Evolutionary conservation across 2,888 invertebrate species (phyloP), one percentile per base, ranked within the genome.

Genomic region (Siphonodentalium dalli): DNA sequence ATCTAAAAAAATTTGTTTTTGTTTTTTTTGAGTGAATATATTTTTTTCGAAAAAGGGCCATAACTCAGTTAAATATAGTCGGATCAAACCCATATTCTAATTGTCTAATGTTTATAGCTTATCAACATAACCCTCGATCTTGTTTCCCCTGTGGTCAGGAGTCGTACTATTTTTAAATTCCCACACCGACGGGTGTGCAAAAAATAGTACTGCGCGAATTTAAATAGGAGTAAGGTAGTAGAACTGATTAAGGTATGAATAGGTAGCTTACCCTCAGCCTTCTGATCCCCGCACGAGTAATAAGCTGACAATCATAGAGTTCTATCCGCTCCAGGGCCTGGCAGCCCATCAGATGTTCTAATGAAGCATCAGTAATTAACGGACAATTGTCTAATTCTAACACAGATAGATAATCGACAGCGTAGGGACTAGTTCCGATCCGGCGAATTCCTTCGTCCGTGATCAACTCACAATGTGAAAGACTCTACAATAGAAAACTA

Each of bases 311-410:
- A 86, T 99, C 99, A 83, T 98, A 99, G 54, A 99, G 86, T 83
- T 98, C 99, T 71, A 99, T 94, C 62, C 97, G 88, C 84, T 96
- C 92, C 74, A 99, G 87, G 83, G 93, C 93, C 85, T 93, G 93
- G 84, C 96, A 97, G 55, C 92, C 90, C 66, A 89, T 90, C 71
- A 99, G 88, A 84, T 97, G 93, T 80, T 97, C 97, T 72, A 99
- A 84, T 44, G 97, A 93, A 18, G 91, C 90, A 84, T 99, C 99
- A 3, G 98, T 97, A 75, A 99, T 92, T 61, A 97, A 85, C 2
- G 99, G 99, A 83, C 99, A 99, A 85, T 99, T 99, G 85, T 99
- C 99, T 72, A 99, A 85, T 82, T 99, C 99, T 48, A 99, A 86
- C 33, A 97, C 93, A 37, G 65, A 61, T 47, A 82, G 68, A 42